A percentile compares a stretch with the other conserved stretches of the same genome.
phyloP scores from a whole-genome alignment of 2,113 vertebrate genomes.

The Tichodroma muraria region DNA sequence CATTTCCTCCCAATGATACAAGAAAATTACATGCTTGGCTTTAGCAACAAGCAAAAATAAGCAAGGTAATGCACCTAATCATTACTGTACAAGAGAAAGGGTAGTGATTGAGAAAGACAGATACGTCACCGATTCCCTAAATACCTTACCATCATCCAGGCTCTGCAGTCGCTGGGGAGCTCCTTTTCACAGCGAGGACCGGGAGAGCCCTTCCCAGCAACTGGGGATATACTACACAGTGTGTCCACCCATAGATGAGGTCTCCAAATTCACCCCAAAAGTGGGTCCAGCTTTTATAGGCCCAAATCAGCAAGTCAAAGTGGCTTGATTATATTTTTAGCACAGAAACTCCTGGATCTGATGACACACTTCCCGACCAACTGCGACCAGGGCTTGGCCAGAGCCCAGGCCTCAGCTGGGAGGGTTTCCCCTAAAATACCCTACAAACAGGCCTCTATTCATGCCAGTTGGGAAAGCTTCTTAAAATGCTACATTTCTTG shows the following conservation, averaged over 20 bases:
- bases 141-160: not conserved
- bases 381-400: not conserved
- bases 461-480: not conserved
- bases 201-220: not conserved
- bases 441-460: not conserved
- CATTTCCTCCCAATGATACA: too few species aligned
- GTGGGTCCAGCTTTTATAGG: not conserved
- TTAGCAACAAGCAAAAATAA: not conserved
- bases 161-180: not conserved
- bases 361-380: not conserved
- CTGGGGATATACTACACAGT: not conserved
- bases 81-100: not conserved
- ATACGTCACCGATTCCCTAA: not conserved
- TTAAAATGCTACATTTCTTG: not conserved
- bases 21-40: too few species aligned
- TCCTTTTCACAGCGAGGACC: not conserved
- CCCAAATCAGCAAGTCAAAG: not conserved
- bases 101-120: not conserved
- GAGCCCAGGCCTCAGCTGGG: accelerated
- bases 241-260: not conserved
- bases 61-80: not conserved
- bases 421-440: not conserved
- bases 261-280: not conserved
- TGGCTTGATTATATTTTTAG: not conserved
- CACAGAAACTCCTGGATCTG: not conserved